A percentile compares a stretch with the other conserved stretches of the same genome.
Evolutionary conservation across 2,888 invertebrate species (phyloP).

Genomic region (Iphiclides podalirius): DNA sequence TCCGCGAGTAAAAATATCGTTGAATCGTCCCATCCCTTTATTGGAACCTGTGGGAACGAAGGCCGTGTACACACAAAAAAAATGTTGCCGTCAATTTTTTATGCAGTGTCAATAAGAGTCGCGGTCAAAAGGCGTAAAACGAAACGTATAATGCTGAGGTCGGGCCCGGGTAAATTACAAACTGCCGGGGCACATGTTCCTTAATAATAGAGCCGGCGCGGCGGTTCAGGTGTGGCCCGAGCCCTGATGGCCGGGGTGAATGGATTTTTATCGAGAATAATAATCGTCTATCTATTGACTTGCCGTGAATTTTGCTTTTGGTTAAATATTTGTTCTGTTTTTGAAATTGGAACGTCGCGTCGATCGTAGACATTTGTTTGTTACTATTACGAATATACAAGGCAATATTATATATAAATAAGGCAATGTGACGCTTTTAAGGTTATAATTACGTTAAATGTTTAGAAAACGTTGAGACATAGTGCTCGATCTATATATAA

Average conservation of each 20-base stretch:
- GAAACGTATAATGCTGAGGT: conserved; percentile 41
- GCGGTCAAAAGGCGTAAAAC: conserved; percentile 40
- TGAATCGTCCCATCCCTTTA: too few relatives aligned
- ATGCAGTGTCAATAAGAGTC: conserved; percentile 23
- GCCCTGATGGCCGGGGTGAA: too few relatives aligned
- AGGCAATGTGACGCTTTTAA: too few relatives aligned
- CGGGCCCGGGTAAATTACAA: conserved; percentile 48
- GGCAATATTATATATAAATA: too few relatives aligned
- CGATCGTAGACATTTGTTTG: too few relatives aligned
- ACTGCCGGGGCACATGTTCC: conserved; percentile 39
- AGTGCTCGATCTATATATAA: too few relatives aligned
- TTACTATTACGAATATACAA: too few relatives aligned
- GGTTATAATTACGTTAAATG: too few relatives aligned
- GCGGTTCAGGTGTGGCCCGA: conserved; percentile 31
- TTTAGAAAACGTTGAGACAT: too few relatives aligned
- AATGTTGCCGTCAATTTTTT: conserved; percentile 18
- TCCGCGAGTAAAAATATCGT: too few relatives aligned
- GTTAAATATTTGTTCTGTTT: neutral
- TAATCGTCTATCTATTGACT: neutral
- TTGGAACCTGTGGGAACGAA: conserved; percentile 19
- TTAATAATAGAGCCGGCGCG: conserved; percentile 39
- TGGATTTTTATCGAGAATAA: conserved; percentile 18
- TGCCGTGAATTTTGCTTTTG: neutral
- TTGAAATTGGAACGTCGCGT: too few relatives aligned
- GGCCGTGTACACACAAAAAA: conserved; percentile 9